Base-by-base conservation (phyloP, 2,888 invertebrate species). In the Plagodis pulveraria region DNA sequence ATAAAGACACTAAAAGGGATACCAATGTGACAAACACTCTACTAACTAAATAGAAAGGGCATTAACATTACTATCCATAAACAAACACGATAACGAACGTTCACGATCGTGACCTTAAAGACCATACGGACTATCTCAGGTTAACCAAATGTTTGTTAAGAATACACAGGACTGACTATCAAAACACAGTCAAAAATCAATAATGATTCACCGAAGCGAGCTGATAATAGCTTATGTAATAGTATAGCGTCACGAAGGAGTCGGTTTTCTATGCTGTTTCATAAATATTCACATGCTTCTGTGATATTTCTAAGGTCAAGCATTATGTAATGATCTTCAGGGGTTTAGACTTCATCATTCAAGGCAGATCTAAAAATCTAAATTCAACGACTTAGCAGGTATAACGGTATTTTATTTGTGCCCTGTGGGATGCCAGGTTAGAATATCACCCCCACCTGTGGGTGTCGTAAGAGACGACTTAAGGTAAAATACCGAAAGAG, bases 181-280 rank as follows among this genome's bases (percentile, higher is more conserved):
- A 78, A 78, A 81, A 83, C 79, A 80, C 69, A 61, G 61, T 66
- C 69, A 63, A 75, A 80, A 81, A 82, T 79, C 81, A 86, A 85
- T 76, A 81, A 71, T 85, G 81, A 84, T 71, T 86, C 84, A 86
- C 69, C 48, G 46, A 60, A 56, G 41, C 52, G 46, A 51, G 51
- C 36, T 47, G 63, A 56, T 63, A 63, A 55, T 22, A 51, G 47
- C 50, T 66, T 59, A 68, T 56, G 58, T 56, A 63, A 64, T 41
- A 58, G 44, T 40, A n/a, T 22, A 50, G 22, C 9, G 32, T 32
- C 6, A 7, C 9, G 34, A 9, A 2, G 10, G 33, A 42, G 12
- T 12, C 12, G 12, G 11, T 12, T 11, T 42, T 42, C 42, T 42
- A 12, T 12, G 42, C 36, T 32, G 45, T 47, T 36, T 33, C 10